A percentile compares a stretch with the other conserved stretches of the same genome.
Conservation (phyloP, 2,113 vertebrate genomes). For the Sphaerodactylus townsendi region DNA sequence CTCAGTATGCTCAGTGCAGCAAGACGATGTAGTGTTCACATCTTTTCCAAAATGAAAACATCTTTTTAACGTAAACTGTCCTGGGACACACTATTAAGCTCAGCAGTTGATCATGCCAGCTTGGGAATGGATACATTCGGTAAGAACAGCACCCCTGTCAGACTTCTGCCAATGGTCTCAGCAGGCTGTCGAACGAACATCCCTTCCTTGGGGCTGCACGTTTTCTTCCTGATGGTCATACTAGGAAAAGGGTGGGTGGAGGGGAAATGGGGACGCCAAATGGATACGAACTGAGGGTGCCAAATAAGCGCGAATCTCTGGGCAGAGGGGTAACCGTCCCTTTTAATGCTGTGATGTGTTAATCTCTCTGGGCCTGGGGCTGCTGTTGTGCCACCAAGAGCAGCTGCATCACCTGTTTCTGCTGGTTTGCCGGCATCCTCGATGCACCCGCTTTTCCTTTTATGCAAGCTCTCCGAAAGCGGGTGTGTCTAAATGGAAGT, state of each 20-base stretch:
- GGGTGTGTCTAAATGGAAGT: accelerated
- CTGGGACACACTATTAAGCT: no score
- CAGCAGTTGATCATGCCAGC: background rate
- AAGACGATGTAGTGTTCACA: background rate
- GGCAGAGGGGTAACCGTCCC: background rate
- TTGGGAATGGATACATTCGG: background rate
- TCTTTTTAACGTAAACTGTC: no score
- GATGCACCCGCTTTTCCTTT: background rate
- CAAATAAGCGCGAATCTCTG: background rate
- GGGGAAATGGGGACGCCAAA: background rate
- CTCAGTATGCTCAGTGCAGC: background rate
- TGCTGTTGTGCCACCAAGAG: no score
- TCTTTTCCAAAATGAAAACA: background rate
- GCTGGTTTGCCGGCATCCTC: background rate
- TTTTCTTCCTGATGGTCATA: no score
- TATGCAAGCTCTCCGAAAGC: background rate
- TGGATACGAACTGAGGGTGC: background rate
- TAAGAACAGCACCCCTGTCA: no score
- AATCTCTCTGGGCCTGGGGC: background rate
- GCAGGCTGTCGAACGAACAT: no score
- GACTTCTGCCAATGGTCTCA: no score
- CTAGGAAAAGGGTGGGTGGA: background rate
- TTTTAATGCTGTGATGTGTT: background rate
- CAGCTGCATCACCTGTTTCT: background rate
- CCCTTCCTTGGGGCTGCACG: no score